These are phyloP conservation scores for Rhabdomys dilectus DNA, from an alignment of 2,113 vertebrate species.

Conservation along the genomic window DNA sequence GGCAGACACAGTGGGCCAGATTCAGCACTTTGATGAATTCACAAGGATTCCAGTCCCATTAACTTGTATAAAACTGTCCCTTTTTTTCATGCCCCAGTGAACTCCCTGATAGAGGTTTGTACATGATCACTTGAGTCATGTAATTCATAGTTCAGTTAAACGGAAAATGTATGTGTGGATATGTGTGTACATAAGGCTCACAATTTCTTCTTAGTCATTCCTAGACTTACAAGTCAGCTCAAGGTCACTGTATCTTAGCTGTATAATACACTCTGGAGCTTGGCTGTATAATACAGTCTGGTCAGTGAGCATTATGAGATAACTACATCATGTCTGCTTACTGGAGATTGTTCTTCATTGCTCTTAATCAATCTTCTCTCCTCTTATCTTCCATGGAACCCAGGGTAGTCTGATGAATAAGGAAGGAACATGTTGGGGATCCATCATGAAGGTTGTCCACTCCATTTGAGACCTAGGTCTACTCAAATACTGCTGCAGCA, in stretches of 20 bases:
- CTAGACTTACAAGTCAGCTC: background rate
- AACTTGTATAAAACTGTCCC: conserved; percentile 49
- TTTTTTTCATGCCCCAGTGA: background rate
- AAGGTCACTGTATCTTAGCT: background rate
- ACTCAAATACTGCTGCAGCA: background rate
- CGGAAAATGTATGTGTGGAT: background rate
- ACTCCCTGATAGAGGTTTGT: background rate
- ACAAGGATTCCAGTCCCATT: conserved; percentile 42
- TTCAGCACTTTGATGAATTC: conserved; percentile 65
- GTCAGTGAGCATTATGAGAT: background rate
- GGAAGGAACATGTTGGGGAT: background rate
- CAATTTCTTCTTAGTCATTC: background rate
- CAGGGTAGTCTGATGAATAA: background rate
- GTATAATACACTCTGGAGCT: background rate
- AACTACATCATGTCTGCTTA: background rate
- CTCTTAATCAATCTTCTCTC: background rate
- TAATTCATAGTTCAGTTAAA: background rate
- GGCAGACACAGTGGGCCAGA: conserved; percentile 31
- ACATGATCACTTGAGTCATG: conserved; percentile 1
- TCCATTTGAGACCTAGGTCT: background rate
- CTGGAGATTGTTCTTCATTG: background rate
- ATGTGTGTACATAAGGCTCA: background rate
- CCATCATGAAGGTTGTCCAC: background rate
- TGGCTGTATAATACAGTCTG: background rate
- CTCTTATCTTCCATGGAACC: background rate